Percentiles rank a stretch among this genome's conserved stretches.
Evolutionary conservation across 2,113 vertebrate genomes (phyloP).

Genomic region (Anarhynchus alexandrinus): DNA sequence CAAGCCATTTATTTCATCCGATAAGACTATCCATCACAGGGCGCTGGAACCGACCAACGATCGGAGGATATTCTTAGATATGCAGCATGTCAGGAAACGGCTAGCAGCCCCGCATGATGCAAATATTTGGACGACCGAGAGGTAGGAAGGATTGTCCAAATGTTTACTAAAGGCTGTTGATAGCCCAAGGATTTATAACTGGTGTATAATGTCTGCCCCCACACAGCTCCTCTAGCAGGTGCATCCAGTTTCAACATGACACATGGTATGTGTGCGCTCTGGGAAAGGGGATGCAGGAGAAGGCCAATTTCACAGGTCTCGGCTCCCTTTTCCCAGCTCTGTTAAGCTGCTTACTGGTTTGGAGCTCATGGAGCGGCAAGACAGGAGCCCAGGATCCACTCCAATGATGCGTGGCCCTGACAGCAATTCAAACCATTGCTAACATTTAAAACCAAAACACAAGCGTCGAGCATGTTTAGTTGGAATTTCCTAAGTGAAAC

Average conservation of each 20-base stretch:
- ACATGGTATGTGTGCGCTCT: neutral
- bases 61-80: conserved; percentile 23
- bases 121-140: conserved; percentile 67
- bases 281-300: neutral
- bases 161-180: conserved; percentile 53
- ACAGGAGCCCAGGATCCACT: neutral
- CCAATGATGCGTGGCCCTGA: neutral
- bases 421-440: neutral
- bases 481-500: neutral
- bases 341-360: neutral
- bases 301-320: neutral
- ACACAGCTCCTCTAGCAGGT: conserved; percentile 38
- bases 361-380: neutral
- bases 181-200: conserved; percentile 48
- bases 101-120: conserved; percentile 37
- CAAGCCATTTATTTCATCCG: neutral
- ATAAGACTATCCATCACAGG: neutral
- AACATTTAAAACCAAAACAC: neutral
- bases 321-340: neutral
- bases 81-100: conserved; percentile 41
- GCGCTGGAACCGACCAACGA: neutral
- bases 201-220: neutral
- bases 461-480: neutral
- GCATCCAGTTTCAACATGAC: conserved; percentile 1
- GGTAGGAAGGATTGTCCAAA: conserved; percentile 64